Base-by-base conservation (phyloP, 2,113 vertebrate species). In the Atherinomorus stipes region DNA sequence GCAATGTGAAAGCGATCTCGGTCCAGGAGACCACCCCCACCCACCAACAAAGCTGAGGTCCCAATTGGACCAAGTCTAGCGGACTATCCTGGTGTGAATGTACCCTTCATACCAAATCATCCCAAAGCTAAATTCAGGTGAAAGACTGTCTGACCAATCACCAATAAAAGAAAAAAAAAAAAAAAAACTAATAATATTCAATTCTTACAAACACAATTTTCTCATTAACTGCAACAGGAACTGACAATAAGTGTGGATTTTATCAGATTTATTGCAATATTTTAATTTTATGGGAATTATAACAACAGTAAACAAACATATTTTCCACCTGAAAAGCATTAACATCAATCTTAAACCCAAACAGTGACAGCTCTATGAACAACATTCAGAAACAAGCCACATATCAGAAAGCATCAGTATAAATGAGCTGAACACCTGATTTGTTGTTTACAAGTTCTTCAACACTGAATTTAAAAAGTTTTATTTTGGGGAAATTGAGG, bases 231-330 rank as follows among this genome's bases (percentile, higher is more conserved):
- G 26, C 0, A 25, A 34, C 25, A 64, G 50, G n/a, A 53, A 53
- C 15, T 16, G 19, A 79, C 38, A 11, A 6, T 0, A 0, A 59
- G 19, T 50, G 22, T 22, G 25, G 34, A 25, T 21, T 18, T 3
- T 10, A 25, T 4, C 64, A 47, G 7, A 80, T 89, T 89, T 91
- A 91, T 90, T 90, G 74, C 64, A 76, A 59, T 45, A 44, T 54
- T 59, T 70, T 74, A n/a, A 74, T 57, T 62, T 80, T 76, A 22
- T 65, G 0, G 40, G 50, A 83, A 77, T 62, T 31, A 69, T 25
- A 53, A 69, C 47, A 56, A 71, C 52, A 59, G 31, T n/a, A 64
- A 81, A 81, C 34, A 77, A 71, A 71, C 56, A 7, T 25, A 19
- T 28, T 38, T 9, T 40, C 37, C 11, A 15, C 11, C 45, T 3